Conservation (phyloP, 2,888 invertebrate genomes). For the Folsomia candida region DNA sequence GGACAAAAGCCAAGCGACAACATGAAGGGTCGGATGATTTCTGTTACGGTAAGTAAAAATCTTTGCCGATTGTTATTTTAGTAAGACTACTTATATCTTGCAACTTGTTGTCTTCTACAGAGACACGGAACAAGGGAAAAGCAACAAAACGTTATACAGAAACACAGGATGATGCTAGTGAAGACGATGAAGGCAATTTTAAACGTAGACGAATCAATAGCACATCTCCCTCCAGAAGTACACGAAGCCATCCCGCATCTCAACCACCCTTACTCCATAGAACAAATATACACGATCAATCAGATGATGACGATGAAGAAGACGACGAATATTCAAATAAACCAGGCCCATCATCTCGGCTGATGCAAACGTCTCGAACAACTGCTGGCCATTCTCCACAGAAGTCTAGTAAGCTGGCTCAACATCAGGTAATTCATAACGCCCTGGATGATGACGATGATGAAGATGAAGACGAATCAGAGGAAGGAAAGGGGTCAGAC, state of each 20-base stretch:
- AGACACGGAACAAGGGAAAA: conserved; percentile 36
- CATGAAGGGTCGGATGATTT: conserved; percentile 27
- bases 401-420: conserved; percentile 53
- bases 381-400: conserved; percentile 26
- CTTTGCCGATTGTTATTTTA: not conserved
- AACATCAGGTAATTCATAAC: conserved; percentile 47
- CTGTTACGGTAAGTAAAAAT: conserved; percentile 17
- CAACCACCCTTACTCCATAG: conserved; percentile 17
- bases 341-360: conserved; percentile 41
- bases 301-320: conserved; percentile 16
- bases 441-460: conserved; percentile 44
- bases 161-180: conserved; percentile 31
- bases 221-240: conserved; percentile 26
- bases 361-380: not conserved
- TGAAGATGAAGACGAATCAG: conserved; percentile 48
- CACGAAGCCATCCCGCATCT: conserved; percentile 5
- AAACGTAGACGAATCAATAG: conserved; percentile 19
- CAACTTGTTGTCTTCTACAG: conserved; percentile 2
- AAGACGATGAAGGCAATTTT: conserved; percentile 17
- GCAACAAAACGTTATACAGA: conserved; percentile 37
- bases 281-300: conserved; percentile 49
- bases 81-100: not conserved
- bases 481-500: conserved; percentile 35
- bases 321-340: conserved; percentile 51
- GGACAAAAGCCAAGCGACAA: conserved; percentile 15